Conservation (phyloP, 2,888 invertebrate species). For the Euproctis similis region DNA sequence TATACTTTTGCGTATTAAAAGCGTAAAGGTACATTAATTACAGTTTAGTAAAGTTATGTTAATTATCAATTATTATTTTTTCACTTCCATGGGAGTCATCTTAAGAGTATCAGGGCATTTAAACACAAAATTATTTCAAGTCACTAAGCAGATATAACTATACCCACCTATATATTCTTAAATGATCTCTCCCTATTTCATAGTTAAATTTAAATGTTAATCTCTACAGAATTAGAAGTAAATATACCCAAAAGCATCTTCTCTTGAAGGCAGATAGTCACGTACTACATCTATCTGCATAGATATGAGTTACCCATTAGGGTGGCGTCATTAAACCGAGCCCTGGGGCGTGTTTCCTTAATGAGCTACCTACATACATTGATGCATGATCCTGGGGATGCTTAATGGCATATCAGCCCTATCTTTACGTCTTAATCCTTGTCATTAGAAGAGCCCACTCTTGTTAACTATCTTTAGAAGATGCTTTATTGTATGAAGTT, state of each 20-base stretch:
- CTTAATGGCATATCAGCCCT: constrained; percentile 43
- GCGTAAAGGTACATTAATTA: too few relatives aligned
- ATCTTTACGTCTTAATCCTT: constrained; percentile 67
- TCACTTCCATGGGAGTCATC: too few relatives aligned
- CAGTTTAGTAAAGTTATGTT: too few relatives aligned
- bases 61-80: too few relatives aligned
- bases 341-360: constrained; percentile 38
- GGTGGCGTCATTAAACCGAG: constrained; percentile 35
- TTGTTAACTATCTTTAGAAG: constrained; percentile 24
- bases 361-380: constrained; percentile 48
- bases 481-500: constrained; percentile 17
- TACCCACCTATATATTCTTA: too few relatives aligned
- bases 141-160: too few relatives aligned
- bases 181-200: too few relatives aligned
- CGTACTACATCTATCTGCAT: constrained; percentile 6
- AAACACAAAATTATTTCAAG: too few relatives aligned
- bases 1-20: too few relatives aligned
- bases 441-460: constrained; percentile 41
- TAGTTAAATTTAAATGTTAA: too few relatives aligned
- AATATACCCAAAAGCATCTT: constrained; percentile 1
- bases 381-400: constrained; percentile 47
- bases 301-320: constrained; percentile 27
- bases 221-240: not conserved
- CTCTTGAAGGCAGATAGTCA: constrained; percentile 9
- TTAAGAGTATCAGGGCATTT: too few relatives aligned